Base-by-base conservation (phyloP, 2,797 vertebrate species). In the Lates japonicus region DNA sequence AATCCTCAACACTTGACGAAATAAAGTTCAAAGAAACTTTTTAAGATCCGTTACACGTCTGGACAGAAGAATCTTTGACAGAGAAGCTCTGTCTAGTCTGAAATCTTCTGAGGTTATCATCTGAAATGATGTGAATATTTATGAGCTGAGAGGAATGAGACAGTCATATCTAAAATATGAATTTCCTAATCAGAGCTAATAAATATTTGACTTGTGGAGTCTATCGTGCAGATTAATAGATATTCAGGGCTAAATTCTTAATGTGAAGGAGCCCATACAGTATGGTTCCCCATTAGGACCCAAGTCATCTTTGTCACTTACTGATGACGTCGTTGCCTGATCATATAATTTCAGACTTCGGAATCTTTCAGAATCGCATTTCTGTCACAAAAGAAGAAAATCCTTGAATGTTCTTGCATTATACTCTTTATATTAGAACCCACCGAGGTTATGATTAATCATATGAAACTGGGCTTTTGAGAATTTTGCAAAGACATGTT, bases 161-260 rank as follows among this genome's bases (percentile, higher is more conserved):
- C 88, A 93, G 91, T 93, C 93, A 89, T 89, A 90, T 94, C 93
- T 95, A 94, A 96, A 96, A 96, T 95, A 95, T 96, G 94, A 92
- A 95, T 95, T 94, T 95, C 90, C 94, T 95, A 95, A 96, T 95
- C 94, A 94, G 94, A 90, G 89, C 94, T 96, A 95, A 95, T 96
- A 95, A 95, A 96, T 96, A 95, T 96, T 95, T 94, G 94, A 96
- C 95, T 95, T 94, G 91, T 93, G 90, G 88, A 92, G 92, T 90
- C 92, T 91, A 90, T 92, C 75, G 83, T 77, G 86, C 81, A 93
- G 95, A 96, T 95, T 94, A 94, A 96, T 96, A 93, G 95, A 93
- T 92, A 92, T 94, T 92, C 89, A 74, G 89, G 79, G 85, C 72
- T 95, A 93, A 95, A 96, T 96, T 94, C 87, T 96, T 96, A 96